Evolutionary conservation across 2,797 vertebrate species (phyloP).

Genomic region (Chloroceryle amazona): DNA sequence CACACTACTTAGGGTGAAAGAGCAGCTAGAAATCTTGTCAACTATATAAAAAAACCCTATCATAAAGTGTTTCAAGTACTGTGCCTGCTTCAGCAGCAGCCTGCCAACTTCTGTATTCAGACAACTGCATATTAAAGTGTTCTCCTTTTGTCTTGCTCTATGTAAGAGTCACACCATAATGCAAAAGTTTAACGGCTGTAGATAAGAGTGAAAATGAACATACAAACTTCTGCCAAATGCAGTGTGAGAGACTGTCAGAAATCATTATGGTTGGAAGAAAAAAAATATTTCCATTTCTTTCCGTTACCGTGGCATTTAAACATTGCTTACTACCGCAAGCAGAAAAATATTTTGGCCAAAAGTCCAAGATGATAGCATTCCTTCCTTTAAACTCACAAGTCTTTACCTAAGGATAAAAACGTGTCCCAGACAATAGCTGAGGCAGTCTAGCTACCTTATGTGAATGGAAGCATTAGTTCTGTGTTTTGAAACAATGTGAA

Average conservation of each 20-base stretch:
- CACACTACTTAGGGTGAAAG: background rate
- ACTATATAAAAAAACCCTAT: background rate
- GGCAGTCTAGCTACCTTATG: background rate
- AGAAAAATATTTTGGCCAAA: background rate
- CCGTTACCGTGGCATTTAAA: background rate
- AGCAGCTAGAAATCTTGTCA: background rate
- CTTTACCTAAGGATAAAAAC: background rate
- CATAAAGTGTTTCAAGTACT: background rate
- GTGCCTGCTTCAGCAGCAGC: background rate
- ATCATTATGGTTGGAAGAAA: background rate
- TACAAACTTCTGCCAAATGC: background rate
- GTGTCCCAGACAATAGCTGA: background rate
- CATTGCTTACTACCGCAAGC: background rate
- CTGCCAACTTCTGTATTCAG: background rate
- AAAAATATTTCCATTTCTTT: background rate
- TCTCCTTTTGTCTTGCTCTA: background rate
- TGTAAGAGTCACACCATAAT: background rate
- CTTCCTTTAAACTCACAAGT: background rate
- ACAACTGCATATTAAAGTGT: background rate
- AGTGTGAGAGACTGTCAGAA: background rate
- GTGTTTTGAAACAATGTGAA: constrained; percentile 9
- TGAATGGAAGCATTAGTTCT: background rate
- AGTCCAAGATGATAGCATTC: background rate
- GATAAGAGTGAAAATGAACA: background rate
- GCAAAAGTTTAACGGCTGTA: background rate